Evolutionary conservation across 2,888 invertebrate genomes (phyloP), one percentile per base, ranked within the genome.

Genomic region (Bimastos eiseni): DNA sequence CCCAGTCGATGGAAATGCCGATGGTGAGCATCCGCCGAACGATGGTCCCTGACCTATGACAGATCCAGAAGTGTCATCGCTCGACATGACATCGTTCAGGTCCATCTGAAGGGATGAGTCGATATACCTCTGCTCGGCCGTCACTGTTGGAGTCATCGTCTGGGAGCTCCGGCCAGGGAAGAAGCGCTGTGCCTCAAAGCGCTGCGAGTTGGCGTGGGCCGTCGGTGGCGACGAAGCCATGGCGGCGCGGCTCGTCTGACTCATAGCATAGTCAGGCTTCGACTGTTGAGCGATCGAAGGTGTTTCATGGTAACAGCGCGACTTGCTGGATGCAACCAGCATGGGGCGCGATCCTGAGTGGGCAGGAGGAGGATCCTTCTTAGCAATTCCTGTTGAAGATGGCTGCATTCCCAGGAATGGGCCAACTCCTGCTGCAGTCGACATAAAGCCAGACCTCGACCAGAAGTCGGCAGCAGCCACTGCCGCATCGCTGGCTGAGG

Each of bases 311-410:
- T 37, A 86, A 86, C 37, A 86, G 86, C 86, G 86, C 21, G 86
- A 36, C 86, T 86, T 86, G 70, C 70, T n/a, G 30, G 70, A 70
- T 37, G 86, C 86, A 21, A 37, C 36, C 8, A 36, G 36, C 17
- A 36, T 86, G 37, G 90, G 84, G n/a, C 84, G 89, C 17, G 91
- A 90, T 33, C 93, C 93, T 30, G 93, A 92, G 91, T 94, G 95
- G 93, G 93, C 95, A 92, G 94, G 94, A 36, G 94, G 94, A 41
- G 94, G 94, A 30, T 92, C 92, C 83, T 70, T 49, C 70, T 70
- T 88, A 3, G 55, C 33, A 36, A 30, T 90, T 33, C 83, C 44
- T 19, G 44, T 37, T 30, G 49, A n/a, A 5, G 89, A 83, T 49
- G 41, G 37, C 44, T n/a, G 89, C 41, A 33, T 90, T 44, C 38